Evolutionary conservation across 2,113 vertebrate genomes (phyloP), one percentile per base, ranked within the genome.

Genomic region (Tachysurus fulvidraco): DNA sequence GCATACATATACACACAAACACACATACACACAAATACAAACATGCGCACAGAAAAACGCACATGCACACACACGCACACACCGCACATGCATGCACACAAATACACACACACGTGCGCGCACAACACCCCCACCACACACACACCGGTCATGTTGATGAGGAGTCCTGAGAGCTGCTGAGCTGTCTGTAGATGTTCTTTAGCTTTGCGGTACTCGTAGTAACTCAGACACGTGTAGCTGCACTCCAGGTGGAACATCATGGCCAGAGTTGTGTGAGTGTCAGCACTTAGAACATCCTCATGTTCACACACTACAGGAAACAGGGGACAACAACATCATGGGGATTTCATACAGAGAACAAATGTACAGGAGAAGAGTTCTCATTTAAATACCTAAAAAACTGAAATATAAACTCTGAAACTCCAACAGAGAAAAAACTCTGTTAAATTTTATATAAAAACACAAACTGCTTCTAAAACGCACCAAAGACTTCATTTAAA

Each of bases 201-300:
- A 89, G 98, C 98, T 76, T 92, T 92, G 91, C 93, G 94, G 91
- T 98, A 98, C n/a, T 99, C 96, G 6, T 97, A 99, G 92, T 97
- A 99, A 90, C 95, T 95, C 88, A 99, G 94, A 91, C 92, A 95
- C 0, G 85, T 92, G 91, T 98, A 96, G 86, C 96, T 96, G 90
- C 96, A 97, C 91, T 99, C 98, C 91, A 99, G 95, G 89, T 97
- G 96, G 88, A 99, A 97, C 50, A 97, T 97, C 89, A 98, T 92
- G 77, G 93, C 93, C 90, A 99, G 94, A 85, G 93, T 94, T 73
- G 88, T 91, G 62, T 93, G 93, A 8, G 92, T 90, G 64, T 82
- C 90, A 81, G 89, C 91, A 25, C 80, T 73, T 60, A 97, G 93
- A 81, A 97, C 88, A 80, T 90, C 59, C 80, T 95, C 91, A 41